Evolutionary conservation across 1,140 invertebrate genomes (phyloP), one percentile per base, ranked within the genome.

Genomic region (Macrotrachela quadricornifera): DNA sequence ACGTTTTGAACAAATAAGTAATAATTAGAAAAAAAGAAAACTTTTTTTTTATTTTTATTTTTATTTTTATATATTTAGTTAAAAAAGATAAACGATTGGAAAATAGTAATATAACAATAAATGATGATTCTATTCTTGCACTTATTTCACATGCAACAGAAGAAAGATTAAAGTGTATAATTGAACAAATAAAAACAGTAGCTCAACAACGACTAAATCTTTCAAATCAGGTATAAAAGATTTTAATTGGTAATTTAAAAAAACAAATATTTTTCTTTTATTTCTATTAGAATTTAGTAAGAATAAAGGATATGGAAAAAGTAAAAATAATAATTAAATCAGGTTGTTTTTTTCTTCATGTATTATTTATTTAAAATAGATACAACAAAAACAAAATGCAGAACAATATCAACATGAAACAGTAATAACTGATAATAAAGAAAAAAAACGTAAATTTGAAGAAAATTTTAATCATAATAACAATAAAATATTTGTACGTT

Each of bases 281-380:
- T 42, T 53, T 18, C 57, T 62, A 63, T 38, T 58, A 73, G 69
- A 73, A 70, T 64, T 76, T 88, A 50, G 86, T 87, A 46, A 92
- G 91, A 74, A 80, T 83, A 21, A 90, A 95, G 73, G 90, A 95
- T 74, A 88, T 88, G 0, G 90, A 96, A 66, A 87, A 95, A 70
- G 80, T 84, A 0, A 94, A 94, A 69, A 72, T 95, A 53, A 95
- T n/a, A n/a, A n/a, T n/a, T n/a, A n/a, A n/a, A n/a, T n/a, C n/a
- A n/a, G n/a, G n/a, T n/a, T n/a, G n/a, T n/a, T n/a, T n/a, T n/a
- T n/a, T n/a, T n/a, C n/a, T n/a, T n/a, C n/a, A n/a, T n/a, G n/a
- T n/a, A n/a, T n/a, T n/a, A n/a, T n/a, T n/a, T n/a, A n/a, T n/a
- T 37, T 56, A 70, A 73, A 78, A 60, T 74, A 94, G 78, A 85